These are phyloP conservation scores for Chaetophractus vellerosus DNA, from an alignment of 2,797 vertebrate species.

Conservation along the genomic window DNA sequence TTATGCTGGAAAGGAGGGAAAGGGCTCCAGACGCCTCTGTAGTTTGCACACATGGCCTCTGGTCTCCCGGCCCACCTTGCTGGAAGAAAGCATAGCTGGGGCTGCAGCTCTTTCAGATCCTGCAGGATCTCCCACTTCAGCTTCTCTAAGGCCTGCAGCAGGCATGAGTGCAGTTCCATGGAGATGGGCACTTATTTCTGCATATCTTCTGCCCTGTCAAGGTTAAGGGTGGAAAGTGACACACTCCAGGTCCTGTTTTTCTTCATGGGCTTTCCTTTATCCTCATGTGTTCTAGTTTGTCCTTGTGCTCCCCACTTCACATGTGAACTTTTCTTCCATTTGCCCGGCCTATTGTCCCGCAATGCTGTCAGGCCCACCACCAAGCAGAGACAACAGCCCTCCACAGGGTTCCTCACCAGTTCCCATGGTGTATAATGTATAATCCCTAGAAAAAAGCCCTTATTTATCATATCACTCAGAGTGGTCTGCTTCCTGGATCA, in stretches of 20 bases:
- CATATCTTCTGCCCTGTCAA: not conserved
- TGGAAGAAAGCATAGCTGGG: not conserved
- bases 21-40: not conserved
- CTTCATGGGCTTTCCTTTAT: not conserved
- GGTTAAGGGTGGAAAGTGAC: not conserved
- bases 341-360: not conserved
- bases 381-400: not conserved
- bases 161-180: too few relatives aligned
- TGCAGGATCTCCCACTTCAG: not conserved
- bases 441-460: not conserved
- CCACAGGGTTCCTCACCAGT: not conserved
- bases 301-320: not conserved
- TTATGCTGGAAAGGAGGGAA: not conserved
- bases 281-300: not conserved
- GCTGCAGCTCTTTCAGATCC: not conserved
- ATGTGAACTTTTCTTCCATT: not conserved
- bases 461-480: not conserved
- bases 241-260: rapidly evolving
- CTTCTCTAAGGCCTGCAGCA: not conserved
- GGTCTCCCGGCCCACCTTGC: not conserved
- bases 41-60: not conserved
- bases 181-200: not conserved
- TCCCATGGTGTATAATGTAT: not conserved
- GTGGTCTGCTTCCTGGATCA: not conserved
- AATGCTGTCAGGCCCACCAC: not conserved